Conservation (phyloP, 2,888 invertebrate genomes). For the Adineta ricciae region DNA sequence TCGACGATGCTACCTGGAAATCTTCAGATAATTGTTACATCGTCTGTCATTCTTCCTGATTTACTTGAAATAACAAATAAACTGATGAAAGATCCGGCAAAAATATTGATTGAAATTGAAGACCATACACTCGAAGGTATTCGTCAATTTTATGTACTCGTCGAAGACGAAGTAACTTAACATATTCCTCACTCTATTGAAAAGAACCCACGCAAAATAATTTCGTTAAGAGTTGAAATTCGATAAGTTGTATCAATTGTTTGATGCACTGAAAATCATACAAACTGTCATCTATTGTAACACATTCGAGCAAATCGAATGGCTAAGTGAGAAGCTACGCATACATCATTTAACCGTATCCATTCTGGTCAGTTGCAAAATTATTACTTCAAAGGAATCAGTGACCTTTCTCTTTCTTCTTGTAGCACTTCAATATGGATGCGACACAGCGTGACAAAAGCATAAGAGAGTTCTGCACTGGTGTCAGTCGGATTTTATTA, state of each 20-base stretch:
- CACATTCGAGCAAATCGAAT: too few relatives aligned
- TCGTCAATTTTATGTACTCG: slow-evolving; percentile 89
- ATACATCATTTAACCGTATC: too few relatives aligned
- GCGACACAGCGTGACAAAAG: too few relatives aligned
- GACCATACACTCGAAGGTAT: slow-evolving; percentile 89
- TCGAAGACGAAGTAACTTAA: slow-evolving; percentile 85
- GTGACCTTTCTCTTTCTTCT: too few relatives aligned
- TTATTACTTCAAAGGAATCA: too few relatives aligned
- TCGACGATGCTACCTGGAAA: slow-evolving; percentile 79
- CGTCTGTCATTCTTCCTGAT: slow-evolving; percentile 92
- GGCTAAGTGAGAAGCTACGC: too few relatives aligned
- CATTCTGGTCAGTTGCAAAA: too few relatives aligned
- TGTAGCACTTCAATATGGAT: too few relatives aligned
- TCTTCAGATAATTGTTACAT: slow-evolving; percentile 91
- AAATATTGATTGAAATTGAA: slow-evolving; percentile 94
- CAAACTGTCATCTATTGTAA: slow-evolving; percentile 99
- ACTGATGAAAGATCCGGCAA: slow-evolving; percentile 91
- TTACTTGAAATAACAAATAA: slow-evolving; percentile 91
- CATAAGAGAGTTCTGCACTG: too few relatives aligned
- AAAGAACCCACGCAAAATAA: not conserved
- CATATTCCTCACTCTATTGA: not conserved
- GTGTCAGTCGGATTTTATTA: too few relatives aligned
- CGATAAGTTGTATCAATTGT: slow-evolving; percentile 84
- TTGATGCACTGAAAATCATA: slow-evolving; percentile 94
- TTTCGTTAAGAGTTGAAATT: slow-evolving; percentile 53